These are phyloP conservation scores for Pachyramphus minor DNA, from an alignment of 2,113 vertebrate genomes.

Conservation along the genomic window DNA sequence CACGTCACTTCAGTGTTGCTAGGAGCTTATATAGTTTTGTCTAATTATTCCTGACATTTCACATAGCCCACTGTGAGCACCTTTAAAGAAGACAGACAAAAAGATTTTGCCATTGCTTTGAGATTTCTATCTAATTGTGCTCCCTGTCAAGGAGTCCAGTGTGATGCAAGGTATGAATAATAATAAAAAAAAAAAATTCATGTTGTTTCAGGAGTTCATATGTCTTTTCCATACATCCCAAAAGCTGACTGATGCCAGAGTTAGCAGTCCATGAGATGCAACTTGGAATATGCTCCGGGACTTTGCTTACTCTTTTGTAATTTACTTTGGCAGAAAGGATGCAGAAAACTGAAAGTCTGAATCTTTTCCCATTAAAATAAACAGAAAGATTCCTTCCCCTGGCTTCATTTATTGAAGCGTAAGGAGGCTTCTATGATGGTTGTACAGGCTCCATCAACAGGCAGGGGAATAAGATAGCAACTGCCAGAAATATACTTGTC, in stretches of 20 bases:
- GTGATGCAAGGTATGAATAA: background rate
- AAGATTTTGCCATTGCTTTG: constrained; percentile 21
- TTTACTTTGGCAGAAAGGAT: background rate
- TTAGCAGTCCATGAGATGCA: background rate
- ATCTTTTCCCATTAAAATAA: background rate
- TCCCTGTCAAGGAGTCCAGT: background rate
- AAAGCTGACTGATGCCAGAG: background rate
- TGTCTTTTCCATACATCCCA: background rate
- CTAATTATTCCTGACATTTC: constrained; percentile 70
- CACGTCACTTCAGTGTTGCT: constrained; percentile 19
- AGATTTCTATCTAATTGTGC: constrained; percentile 20
- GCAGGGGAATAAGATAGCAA: background rate
- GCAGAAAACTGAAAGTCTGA: background rate
- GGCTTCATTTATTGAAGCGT: background rate
- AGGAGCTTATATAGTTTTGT: constrained; percentile 33
- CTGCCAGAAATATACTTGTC: background rate
- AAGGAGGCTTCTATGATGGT: background rate
- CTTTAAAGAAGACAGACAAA: constrained; percentile 44
- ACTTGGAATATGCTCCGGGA: background rate
- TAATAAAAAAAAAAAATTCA: background rate
- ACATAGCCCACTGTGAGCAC: constrained; percentile 22
- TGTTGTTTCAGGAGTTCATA: background rate
- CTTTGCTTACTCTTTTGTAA: background rate
- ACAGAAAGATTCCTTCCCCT: background rate
- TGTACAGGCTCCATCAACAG: background rate